Percentiles rank a stretch among this genome's conserved stretches.
phyloP scores from a whole-genome alignment of 2,888 invertebrate species.

The Drosophila yooni region DNA sequence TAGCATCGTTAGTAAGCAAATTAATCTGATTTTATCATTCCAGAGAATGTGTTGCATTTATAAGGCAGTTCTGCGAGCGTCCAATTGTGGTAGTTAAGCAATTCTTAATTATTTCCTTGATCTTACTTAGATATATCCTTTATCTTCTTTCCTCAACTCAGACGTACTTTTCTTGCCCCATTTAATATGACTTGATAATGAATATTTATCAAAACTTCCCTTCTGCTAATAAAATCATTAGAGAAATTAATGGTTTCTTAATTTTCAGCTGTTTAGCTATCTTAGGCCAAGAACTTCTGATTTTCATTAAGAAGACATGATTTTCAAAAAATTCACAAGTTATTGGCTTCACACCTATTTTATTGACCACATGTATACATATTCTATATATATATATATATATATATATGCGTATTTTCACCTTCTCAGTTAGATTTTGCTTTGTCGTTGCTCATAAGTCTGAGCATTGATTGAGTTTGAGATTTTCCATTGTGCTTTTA shows the following conservation, averaged over 20 bases:
- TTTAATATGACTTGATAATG: too few relatives aligned
- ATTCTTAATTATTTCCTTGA: neutral
- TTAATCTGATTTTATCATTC: neutral
- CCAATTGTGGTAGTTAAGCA: neutral
- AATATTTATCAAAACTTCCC: too few relatives aligned
- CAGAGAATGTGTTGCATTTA: neutral
- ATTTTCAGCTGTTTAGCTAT: too few relatives aligned
- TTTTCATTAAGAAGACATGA: neutral
- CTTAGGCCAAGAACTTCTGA: too few relatives aligned
- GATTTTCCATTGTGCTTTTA: constrained; percentile 7
- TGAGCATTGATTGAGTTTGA: constrained; percentile 15
- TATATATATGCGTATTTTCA: neutral
- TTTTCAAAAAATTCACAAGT: neutral
- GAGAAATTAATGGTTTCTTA: too few relatives aligned
- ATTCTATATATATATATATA: neutral
- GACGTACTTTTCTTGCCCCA: too few relatives aligned
- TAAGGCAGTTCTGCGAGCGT: too few relatives aligned
- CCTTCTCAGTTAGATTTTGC: neutral
- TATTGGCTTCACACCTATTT: neutral
- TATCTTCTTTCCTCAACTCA: neutral
- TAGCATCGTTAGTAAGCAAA: neutral
- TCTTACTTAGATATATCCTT: neutral
- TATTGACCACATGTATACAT: neutral
- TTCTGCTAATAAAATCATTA: too few relatives aligned
- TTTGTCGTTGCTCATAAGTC: constrained; percentile 1